Evolutionary conservation across 2,113 vertebrate species (phyloP).

Genomic region (Suncus etruscus): DNA sequence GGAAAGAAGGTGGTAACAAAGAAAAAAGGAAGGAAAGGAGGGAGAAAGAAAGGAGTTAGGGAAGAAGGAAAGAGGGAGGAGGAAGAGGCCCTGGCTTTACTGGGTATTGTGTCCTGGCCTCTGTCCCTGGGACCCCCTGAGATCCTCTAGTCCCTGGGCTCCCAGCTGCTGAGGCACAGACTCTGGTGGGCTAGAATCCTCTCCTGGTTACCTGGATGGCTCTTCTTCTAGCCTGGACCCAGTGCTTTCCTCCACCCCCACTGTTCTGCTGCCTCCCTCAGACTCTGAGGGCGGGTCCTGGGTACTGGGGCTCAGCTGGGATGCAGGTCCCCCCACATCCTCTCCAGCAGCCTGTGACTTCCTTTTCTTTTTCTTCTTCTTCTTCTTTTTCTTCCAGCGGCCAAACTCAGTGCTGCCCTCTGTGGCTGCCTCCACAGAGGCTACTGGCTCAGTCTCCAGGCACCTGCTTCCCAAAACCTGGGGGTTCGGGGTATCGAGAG

Average conservation of each 20-base stretch:
- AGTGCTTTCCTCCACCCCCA: background rate
- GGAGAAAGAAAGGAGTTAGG: too few relatives aligned
- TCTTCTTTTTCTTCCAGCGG: background rate
- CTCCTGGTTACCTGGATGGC: constrained; percentile 64
- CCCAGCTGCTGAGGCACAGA: too few relatives aligned
- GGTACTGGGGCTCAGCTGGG: background rate
- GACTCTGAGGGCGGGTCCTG: fast-evolving
- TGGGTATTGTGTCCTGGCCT: background rate
- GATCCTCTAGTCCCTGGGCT: too few relatives aligned
- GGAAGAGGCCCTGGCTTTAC: background rate
- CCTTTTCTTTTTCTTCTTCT: background rate
- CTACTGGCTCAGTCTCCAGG: too few relatives aligned
- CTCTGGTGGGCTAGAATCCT: fast-evolving
- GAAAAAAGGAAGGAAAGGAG: too few relatives aligned
- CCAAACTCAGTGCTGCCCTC: fast-evolving
- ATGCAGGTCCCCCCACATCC: fast-evolving
- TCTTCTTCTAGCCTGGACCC: fast-evolving
- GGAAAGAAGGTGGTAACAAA: too few relatives aligned
- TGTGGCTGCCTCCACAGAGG: fast-evolving
- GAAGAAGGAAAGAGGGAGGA: too few relatives aligned
- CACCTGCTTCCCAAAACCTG: too few relatives aligned
- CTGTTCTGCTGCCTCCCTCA: fast-evolving
- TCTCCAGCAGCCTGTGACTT: fast-evolving
- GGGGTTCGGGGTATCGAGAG: too few relatives aligned
- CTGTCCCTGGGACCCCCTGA: too few relatives aligned